Base-by-base conservation (phyloP, 2,113 vertebrate genomes). In the Crotalus helleri region DNA sequence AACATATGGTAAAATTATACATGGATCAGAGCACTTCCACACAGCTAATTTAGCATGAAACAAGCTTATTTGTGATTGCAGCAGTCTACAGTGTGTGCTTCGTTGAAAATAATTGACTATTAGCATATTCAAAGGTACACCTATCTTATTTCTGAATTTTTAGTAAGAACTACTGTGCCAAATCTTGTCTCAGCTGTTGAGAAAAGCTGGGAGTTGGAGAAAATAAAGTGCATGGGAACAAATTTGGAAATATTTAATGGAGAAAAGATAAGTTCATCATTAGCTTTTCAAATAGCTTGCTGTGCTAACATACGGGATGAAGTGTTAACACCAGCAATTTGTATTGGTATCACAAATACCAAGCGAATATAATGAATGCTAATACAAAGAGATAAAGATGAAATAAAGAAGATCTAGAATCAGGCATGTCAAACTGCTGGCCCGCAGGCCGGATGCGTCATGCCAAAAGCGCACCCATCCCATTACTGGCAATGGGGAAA, bases 11-110 rank as follows among this genome's bases (percentile, higher is more conserved):
- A 24, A 58, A 26, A 86, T 94, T 86, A 29, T 74, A 44, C 39
- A 86, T 23, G 85, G 9, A 58, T 93, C 87, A 19, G 29, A n/a
- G 55, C 29, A 39, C 0, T 0, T 69, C 23, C 49, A 88, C 91
- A 57, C 51, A 92, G 87, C 44, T 92, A 55, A 92, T 92, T 39
- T 74, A 92, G 61, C 87, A 55, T 92, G n/a, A 88, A 74, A 57
- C 29, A 33, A 9, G 21, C 49, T 91, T 59, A 55, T 92, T 61
- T 86, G 53, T 44, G 58, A 13, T 13, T 64, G 9, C 3, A 29
- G 46, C 7, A 64, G 26, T 51, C 29, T 5, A 53, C 23, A 51
- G 1, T 21, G 13, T 54, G 24, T 91, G 13, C 29, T 54, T 81
- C 46, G 24, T 5, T 81, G n/a, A 9, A 39, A 91, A 81, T 39